Evolutionary conservation across 2,797 vertebrate species (phyloP), one percentile per base, ranked within the genome.

Genomic region (Novumbra hubbsi): DNA sequence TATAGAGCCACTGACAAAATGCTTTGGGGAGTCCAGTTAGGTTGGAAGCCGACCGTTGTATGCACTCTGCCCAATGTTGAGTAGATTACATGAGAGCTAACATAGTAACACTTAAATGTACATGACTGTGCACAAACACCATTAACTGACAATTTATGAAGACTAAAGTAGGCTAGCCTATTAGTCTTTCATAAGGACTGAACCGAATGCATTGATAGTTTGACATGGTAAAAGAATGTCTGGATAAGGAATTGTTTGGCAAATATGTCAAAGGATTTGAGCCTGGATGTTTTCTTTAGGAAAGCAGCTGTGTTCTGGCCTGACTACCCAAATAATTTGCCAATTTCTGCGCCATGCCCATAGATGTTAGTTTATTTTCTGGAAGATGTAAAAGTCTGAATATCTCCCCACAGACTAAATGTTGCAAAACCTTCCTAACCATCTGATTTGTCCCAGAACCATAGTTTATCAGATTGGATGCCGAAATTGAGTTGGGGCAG

Each of bases 21-120:
- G 11, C 38, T 55, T 81, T 78, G 80, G 65, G 74, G 80, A 73
- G 32, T 49, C 63, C 21, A 45, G 32, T 67, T 15, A 19, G 41
- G 76, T 49, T 70, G 27, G 68, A 49, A 32, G 49, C 57, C 11
- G 71, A 57, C 71, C 70, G 45, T 64, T 50, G 38, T 38, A 50
- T 70, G 14, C 62, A 4, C 48, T 57, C 60, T 63, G 45, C 34
- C 57, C 52, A 45, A 63, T 30, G 62, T 57, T 34, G 38, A 21
- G 12, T 16, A 49, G 38, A 64, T 24, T 8, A 72, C 64, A 66
- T 52, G 38, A 49, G 66, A 12, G 17, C 57, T 66, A 19, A 21
- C 34, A 16, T 9, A 30, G 62, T 69, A 17, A n/a, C 19, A 48
- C 55, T 57, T n/a, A n/a, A 55, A 55, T 19, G 8, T 24, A 30